Conservation (phyloP, 2,797 vertebrate genomes). For the Rhynchonycteris naso region DNA sequence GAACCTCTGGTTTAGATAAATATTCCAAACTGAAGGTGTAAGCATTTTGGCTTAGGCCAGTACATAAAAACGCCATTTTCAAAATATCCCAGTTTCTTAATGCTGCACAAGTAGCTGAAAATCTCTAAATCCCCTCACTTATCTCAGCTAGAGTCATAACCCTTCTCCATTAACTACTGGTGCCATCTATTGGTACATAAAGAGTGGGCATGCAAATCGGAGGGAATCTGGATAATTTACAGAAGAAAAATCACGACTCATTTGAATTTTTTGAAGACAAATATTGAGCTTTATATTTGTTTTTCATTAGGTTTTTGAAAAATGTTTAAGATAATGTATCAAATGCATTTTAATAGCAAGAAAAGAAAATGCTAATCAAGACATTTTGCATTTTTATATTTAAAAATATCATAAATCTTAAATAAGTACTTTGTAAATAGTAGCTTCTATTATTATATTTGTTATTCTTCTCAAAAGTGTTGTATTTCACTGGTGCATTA, state of each 20-base stretch:
- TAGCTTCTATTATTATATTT: neutral
- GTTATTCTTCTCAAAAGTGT: neutral
- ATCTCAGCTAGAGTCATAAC: neutral
- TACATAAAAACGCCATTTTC: neutral
- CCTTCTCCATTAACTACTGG: conserved; percentile 43
- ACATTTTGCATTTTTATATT: neutral
- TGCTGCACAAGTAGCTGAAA: neutral
- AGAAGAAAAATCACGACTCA: neutral
- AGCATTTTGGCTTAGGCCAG: conserved; percentile 8
- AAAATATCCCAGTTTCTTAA: neutral
- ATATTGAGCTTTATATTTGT: neutral
- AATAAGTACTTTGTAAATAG: neutral
- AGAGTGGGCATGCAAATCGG: neutral
- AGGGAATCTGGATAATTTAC: neutral
- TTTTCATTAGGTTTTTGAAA: neutral
- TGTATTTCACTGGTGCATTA: neutral
- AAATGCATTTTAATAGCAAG: neutral
- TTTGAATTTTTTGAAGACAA: neutral
- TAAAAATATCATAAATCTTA: neutral
- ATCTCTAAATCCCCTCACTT: neutral
- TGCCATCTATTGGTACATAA: conserved; percentile 60
- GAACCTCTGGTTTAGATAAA: conserved; percentile 9
- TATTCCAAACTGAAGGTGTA: conserved; percentile 29
- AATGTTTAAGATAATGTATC: neutral
- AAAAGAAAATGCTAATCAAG: neutral